A percentile compares a stretch with the other conserved stretches of the same genome.
Conservation (phyloP, 1,140 invertebrate species). For the Sminthurides bifidus region DNA sequence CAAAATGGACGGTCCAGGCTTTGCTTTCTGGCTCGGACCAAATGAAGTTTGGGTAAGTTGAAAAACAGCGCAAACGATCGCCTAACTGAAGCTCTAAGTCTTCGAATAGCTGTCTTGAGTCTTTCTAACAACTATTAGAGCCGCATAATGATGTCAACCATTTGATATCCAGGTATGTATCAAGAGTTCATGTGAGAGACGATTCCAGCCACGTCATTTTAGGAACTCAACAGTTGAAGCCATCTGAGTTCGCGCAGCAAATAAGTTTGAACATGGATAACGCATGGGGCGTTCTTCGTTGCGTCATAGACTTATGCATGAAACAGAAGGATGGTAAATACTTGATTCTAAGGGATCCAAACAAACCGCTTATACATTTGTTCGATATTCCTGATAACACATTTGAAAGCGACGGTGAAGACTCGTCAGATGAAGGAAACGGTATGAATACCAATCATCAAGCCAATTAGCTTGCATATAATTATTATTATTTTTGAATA, state of each 20-base stretch:
- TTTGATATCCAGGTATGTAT: conserved; percentile 62
- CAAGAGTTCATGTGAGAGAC: conserved; percentile 80
- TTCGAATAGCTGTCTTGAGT: too few species aligned
- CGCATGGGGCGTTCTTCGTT: conserved; percentile 96
- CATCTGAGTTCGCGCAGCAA: conserved; percentile 94
- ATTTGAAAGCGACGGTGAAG: conserved; percentile 93
- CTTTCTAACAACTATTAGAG: too few species aligned
- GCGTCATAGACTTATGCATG: conserved; percentile 96
- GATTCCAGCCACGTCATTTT: conserved; percentile 94
- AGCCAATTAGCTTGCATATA: too few species aligned
- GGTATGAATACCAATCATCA: too few species aligned
- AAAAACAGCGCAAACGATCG: too few species aligned
- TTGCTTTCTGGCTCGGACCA: conserved; percentile 92
- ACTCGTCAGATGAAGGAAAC: conserved; percentile 70
- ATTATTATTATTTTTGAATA: conserved; percentile 9
- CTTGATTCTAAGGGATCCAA: conserved; percentile 98
- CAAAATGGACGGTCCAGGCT: conserved; percentile 98
- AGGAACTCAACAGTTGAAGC: conserved; percentile 97
- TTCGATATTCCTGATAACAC: conserved; percentile 97
- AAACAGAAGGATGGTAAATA: conserved; percentile 94
- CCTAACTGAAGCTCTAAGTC: too few species aligned
- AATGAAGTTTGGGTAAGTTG: conserved; percentile 84
- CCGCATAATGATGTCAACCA: too few species aligned
- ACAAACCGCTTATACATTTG: conserved; percentile 90
- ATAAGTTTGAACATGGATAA: conserved; percentile 99